Conservation (phyloP, 1,140 invertebrate species). For the Sitobion miscanthi region DNA sequence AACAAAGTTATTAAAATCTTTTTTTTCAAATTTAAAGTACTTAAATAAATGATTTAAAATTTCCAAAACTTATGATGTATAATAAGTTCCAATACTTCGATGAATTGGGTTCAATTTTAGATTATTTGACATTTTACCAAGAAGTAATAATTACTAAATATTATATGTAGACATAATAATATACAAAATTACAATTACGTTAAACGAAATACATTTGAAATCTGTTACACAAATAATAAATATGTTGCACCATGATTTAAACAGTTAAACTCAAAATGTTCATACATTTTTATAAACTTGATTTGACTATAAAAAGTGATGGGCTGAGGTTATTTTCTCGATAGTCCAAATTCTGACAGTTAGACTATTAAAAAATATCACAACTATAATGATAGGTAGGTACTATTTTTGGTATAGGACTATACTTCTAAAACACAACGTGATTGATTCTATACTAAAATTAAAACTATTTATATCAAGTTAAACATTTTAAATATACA, state of each 20-base stretch:
- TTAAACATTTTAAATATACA: too few species aligned
- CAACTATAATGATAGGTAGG: too few species aligned
- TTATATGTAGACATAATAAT: neutral
- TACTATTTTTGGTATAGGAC: too few species aligned
- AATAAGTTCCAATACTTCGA: neutral
- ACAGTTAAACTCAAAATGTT: too few species aligned
- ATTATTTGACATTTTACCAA: too few species aligned
- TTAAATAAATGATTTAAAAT: neutral
- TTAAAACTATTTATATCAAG: too few species aligned
- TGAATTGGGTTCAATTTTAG: too few species aligned
- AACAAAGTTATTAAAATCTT: neutral
- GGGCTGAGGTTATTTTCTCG: neutral
- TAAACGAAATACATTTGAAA: neutral
- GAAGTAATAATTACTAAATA: too few species aligned
- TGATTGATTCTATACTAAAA: too few species aligned
- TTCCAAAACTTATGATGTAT: neutral
- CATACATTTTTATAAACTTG: too few species aligned
- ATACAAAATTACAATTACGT: neutral
- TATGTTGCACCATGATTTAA: too few species aligned
- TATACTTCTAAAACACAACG: too few species aligned
- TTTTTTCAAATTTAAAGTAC: neutral
- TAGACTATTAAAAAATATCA: neutral
- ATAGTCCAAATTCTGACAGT: neutral
- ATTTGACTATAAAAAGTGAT: neutral
- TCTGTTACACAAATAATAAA: neutral